These are phyloP conservation scores for Allacma fusca DNA, from an alignment of 2,888 invertebrate species.

Conservation along the genomic window DNA sequence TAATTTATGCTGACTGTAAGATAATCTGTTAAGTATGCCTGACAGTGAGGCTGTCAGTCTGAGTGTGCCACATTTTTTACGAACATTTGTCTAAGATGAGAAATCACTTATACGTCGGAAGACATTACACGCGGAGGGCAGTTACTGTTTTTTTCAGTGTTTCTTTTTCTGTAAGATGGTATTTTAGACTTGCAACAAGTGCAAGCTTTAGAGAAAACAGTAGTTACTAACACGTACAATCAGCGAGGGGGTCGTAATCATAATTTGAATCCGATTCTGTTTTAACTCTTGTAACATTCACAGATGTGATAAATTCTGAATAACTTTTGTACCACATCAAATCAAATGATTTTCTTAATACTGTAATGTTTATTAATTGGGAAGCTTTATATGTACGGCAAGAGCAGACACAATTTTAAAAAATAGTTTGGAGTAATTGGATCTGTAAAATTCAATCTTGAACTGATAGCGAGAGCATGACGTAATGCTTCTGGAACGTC, in stretches of 20 bases:
- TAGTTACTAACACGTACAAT: conserved; percentile 7
- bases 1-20: conserved; percentile 6
- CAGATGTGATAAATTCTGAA: not conserved
- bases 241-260: conserved; percentile 6
- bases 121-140: not conserved
- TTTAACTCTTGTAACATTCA: not conserved
- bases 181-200: not conserved
- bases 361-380: no score
- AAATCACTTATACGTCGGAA: conserved; percentile 16
- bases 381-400: no score
- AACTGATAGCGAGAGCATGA: no score
- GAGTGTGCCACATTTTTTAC: conserved; percentile 6
- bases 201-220: not conserved
- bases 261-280: conserved; percentile 12
- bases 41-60: not conserved
- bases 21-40: not conserved
- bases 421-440: no score
- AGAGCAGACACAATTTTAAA: no score
- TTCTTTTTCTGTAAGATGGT: not conserved
- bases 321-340: not conserved
- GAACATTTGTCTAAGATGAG: not conserved
- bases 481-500: no score
- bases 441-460: no score
- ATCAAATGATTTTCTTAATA: no score
- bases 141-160: not conserved